Evolutionary conservation across 2,113 vertebrate genomes (phyloP), one percentile per base, ranked within the genome.

Genomic region (Collichthys lucidus): DNA sequence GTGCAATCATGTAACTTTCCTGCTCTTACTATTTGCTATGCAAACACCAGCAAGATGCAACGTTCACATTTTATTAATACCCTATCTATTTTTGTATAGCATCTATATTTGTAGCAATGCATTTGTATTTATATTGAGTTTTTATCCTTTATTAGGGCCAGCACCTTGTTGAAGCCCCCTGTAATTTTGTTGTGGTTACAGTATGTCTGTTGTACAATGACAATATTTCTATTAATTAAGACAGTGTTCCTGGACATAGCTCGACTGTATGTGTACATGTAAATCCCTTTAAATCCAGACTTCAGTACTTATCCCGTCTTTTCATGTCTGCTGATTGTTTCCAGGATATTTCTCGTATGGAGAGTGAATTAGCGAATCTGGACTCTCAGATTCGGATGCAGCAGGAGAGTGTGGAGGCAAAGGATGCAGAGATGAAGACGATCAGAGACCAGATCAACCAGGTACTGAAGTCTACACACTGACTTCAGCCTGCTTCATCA

Each of bases 341-440:
- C 12, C 86, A 99, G 98, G 98, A 99, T 73, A 97, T 96, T 86
- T 98, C 97, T 69, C 96, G 93, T 83, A 85, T 98, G 86, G 93
- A 97, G 84, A 98, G 96, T 78, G 96, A 97, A 82, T 77, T 97
- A 11, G 63, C 94, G 55, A 99, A 99, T 89, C 91, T 95, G 66
- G 92, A 96, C 8, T 95, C 95, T 57, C 93, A 96, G 22, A 75
- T 96, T 79, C 74, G 92, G 16, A 95, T 97, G 94, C 88, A 98
- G 87, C 93, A 88, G 47, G 91, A 95, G 82, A 94, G 67, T 70
- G 2, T 96, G 63, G 84, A 94, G 67, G 81, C 77, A 44, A 96
- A 95, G 63, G 93, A 94, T 57, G 75, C 4, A 59, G 87, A 94
- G 88, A 95, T 96, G 24, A 83, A 89, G 83, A 92, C 75, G 19